These are phyloP conservation scores for Salarias fasciatus DNA, from an alignment of 2,797 vertebrate species.

Conservation along the genomic window DNA sequence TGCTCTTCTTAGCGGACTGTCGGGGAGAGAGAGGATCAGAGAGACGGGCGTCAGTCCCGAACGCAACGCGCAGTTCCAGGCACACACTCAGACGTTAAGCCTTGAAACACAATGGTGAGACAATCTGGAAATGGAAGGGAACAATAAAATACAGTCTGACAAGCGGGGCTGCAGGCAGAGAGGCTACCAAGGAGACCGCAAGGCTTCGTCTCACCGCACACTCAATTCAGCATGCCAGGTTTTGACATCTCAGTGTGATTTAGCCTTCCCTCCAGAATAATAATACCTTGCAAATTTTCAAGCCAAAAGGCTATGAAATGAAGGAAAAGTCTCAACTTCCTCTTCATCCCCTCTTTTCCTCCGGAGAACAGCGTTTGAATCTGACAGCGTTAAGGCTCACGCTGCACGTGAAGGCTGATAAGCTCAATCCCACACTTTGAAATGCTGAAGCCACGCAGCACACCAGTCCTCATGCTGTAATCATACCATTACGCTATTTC, in stretches of 20 bases:
- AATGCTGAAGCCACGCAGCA: no score
- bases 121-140: conserved; percentile 23
- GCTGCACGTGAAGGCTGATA: conserved; percentile 8
- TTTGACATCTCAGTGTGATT: conserved; percentile 60
- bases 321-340: conserved; percentile 22
- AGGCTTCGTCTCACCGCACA: conserved; percentile 50
- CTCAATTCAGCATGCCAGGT: conserved; percentile 63
- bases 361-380: conserved; percentile 13
- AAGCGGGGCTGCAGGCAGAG: conserved; percentile 67
- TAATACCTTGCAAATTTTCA: conserved; percentile 36
- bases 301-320: conserved; percentile 4
- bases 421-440: conserved; percentile 1
- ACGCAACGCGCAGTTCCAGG: conserved; percentile 10
- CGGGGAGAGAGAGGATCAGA: conserved; percentile 40
- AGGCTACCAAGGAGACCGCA: conserved; percentile 48
- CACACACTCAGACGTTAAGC: conserved; percentile 31
- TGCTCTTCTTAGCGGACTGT: conserved; percentile 94
- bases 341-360: conserved; percentile 15
- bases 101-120: conserved; percentile 33
- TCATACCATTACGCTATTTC: no score
- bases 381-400: conserved; percentile 30
- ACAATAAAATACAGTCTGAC: conserved; percentile 38
- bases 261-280: conserved; percentile 49
- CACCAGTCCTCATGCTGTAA: no score
- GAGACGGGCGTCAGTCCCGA: conserved; percentile 19